Conservation (phyloP, 2,113 vertebrate genomes). For the Peromyscus polionotus region DNA sequence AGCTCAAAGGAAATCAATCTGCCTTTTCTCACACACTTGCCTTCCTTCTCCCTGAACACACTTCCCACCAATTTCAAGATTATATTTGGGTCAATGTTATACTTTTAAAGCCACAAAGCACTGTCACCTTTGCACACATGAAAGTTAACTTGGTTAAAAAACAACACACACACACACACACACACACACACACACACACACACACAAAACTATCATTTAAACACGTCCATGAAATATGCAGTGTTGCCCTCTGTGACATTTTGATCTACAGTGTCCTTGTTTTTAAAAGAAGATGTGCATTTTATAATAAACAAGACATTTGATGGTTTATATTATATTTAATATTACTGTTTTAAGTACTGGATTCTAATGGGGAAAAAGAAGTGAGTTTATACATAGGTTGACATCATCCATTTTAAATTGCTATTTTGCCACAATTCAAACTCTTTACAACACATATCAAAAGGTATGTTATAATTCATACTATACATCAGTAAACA, state of each 20-base stretch:
- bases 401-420: background rate
- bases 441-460: background rate
- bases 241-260: background rate
- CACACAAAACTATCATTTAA: background rate
- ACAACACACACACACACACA: background rate
- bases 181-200: background rate
- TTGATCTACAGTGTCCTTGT: background rate
- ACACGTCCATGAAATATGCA: background rate
- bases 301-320: background rate
- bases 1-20: conserved; percentile 70
- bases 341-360: background rate
- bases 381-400: background rate
- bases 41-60: conserved; percentile 21
- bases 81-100: conserved; percentile 79
- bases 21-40: background rate
- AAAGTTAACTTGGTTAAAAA: conserved; percentile 9
- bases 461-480: background rate
- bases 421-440: background rate
- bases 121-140: conserved; percentile 19
- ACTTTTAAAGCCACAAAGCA: conserved; percentile 66
- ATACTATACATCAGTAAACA: background rate
- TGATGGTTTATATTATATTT: background rate
- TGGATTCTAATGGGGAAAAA: background rate
- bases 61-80: conserved; percentile 60
- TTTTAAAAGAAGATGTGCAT: background rate